A percentile compares a stretch with the other conserved stretches of the same genome.
phyloP scores from a whole-genome alignment of 2,888 invertebrate species.

The Cosmopolites sordidus region DNA sequence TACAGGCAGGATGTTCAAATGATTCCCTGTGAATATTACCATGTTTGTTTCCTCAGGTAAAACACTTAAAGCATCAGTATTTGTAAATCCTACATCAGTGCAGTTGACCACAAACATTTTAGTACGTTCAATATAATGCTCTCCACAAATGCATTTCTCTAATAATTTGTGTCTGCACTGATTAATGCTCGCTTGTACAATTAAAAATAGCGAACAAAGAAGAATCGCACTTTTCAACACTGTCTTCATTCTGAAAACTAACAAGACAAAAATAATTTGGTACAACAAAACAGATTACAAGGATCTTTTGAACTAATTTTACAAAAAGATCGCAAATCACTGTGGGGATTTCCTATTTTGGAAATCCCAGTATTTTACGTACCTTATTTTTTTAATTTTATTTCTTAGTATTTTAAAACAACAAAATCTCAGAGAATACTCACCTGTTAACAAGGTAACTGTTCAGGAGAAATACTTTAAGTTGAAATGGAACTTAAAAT shows the following conservation, averaged over 20 bases:
- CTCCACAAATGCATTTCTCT: constrained; percentile 55
- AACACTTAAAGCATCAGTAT: constrained; percentile 56
- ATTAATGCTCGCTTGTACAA: constrained; percentile 28
- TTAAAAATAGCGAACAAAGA: constrained; percentile 2
- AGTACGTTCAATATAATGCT: constrained; percentile 49
- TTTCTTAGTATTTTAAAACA: neutral
- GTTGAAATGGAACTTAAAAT: constrained; percentile 3
- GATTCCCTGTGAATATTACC: constrained; percentile 68
- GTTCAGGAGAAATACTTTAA: neutral
- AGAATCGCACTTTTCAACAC: neutral
- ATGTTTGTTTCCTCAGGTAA: constrained; percentile 65
- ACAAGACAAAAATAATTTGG: neutral
- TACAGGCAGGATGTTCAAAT: constrained; percentile 59
- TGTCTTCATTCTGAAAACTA: constrained; percentile 10
- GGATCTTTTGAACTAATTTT: constrained; percentile 1
- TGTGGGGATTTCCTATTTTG: constrained; percentile 12
- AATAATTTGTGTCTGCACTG: constrained; percentile 38
- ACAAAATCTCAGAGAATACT: neutral
- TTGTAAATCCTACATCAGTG: constrained; percentile 58
- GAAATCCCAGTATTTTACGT: constrained; percentile 10
- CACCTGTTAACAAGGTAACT: neutral
- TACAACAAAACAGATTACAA: neutral
- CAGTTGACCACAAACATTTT: constrained; percentile 64
- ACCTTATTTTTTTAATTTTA: neutral
- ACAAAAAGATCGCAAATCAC: neutral